Conservation (phyloP, 1,140 invertebrate species). For the fruit fly (Drosophila melanogaster) region Release_6_plus_ISO1_MT NT_037436.4:25460501-25461000, state of each 20-base stretch:
- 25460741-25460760: constrained; percentile 9
- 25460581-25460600: constrained; percentile 4
- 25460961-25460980: no score
- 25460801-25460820: constrained; percentile 13
- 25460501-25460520: constrained; percentile 16
- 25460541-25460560: no score
- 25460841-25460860: constrained; percentile 16
- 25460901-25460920: no score
- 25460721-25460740: constrained; percentile 14
- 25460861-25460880: no score
- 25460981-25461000: no score
- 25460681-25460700: no score
- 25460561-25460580: background rate
- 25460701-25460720: no score
- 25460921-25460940: no score
- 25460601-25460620: constrained; percentile 2
- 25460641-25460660: no score
- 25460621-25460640: constrained; percentile 1
- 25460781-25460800: constrained; percentile 22
- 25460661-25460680: no score
- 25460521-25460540: background rate
- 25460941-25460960: no score
- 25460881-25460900: no score
- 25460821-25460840: constrained; percentile 22
- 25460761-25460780: constrained; percentile 23